Evolutionary conservation across 2,797 vertebrate genomes (phyloP).

Genomic region (Rhinella marina): DNA sequence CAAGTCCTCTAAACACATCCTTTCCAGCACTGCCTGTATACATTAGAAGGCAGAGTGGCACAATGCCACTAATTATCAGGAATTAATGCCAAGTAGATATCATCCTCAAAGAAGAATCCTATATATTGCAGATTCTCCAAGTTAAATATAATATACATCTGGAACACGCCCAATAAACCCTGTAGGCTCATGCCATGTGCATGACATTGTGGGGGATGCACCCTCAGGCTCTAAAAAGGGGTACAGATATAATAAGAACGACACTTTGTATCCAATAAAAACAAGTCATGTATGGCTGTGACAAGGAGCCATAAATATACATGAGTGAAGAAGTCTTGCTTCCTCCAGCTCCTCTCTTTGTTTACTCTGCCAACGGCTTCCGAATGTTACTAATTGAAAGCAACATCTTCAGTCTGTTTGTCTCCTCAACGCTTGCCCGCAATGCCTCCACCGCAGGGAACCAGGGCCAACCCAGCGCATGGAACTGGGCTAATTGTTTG

Average conservation of each 20-base stretch:
- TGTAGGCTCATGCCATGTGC: neutral
- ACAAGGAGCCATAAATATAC: constrained; percentile 46
- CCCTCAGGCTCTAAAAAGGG: neutral
- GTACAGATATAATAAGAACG: neutral
- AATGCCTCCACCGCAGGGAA: constrained; percentile 28
- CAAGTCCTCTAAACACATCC: neutral
- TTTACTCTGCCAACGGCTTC: constrained; percentile 49
- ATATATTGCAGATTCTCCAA: neutral
- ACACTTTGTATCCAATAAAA: constrained; percentile 30
- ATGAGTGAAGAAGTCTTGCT: constrained; percentile 35
- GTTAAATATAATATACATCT: neutral
- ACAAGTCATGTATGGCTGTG: constrained; percentile 23
- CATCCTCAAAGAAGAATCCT: neutral
- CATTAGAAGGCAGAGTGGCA: neutral
- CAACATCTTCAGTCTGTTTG: constrained; percentile 55
- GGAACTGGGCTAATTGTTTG: constrained; percentile 55
- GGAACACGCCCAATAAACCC: neutral
- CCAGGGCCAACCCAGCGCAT: constrained; percentile 22
- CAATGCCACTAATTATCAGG: neutral
- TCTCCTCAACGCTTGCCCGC: constrained; percentile 22
- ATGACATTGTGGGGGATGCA: constrained; percentile 11
- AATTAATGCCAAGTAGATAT: constrained; percentile 3
- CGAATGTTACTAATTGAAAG: constrained; percentile 56
- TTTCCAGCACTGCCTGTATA: neutral
- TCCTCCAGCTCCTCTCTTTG: constrained; percentile 26